Percentiles rank a stretch among this genome's conserved stretches.
Conservation (phyloP, 2,888 invertebrate species). For the Parasteatoda lunata region DNA sequence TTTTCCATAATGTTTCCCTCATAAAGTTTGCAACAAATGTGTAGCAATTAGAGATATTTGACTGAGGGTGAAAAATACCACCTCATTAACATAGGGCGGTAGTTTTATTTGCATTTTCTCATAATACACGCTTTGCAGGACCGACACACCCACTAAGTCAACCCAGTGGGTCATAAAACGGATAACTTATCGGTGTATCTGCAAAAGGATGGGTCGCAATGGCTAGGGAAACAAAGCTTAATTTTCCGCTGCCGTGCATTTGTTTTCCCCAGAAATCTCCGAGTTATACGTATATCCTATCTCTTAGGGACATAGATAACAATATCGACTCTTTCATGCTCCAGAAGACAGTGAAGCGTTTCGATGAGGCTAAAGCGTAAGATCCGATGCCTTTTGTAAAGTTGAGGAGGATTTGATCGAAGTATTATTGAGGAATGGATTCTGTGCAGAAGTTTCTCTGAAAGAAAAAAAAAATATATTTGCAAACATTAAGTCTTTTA, state of each 20-base stretch:
- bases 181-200: constrained; percentile 41
- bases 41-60: no score
- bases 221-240: constrained; percentile 40
- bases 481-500: no score
- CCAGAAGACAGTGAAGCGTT: background rate
- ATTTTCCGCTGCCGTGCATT: constrained; percentile 60
- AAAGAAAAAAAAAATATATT: background rate
- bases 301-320: constrained; percentile 40
- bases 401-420: background rate
- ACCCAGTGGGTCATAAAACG: constrained; percentile 29
- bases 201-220: constrained; percentile 7
- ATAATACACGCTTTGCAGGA: no score
- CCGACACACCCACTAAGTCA: background rate
- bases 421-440: background rate
- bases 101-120: no score
- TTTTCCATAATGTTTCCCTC: no score
- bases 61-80: no score
- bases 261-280: constrained; percentile 41
- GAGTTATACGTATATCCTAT: constrained; percentile 15
- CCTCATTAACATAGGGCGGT: no score
- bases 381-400: background rate
- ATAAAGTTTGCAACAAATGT: no score
- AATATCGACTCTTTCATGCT: constrained; percentile 30
- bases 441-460: background rate
- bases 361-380: constrained; percentile 6